Evolutionary conservation across 2,113 vertebrate genomes (phyloP).

Genomic region (Platycercus adscitus): DNA sequence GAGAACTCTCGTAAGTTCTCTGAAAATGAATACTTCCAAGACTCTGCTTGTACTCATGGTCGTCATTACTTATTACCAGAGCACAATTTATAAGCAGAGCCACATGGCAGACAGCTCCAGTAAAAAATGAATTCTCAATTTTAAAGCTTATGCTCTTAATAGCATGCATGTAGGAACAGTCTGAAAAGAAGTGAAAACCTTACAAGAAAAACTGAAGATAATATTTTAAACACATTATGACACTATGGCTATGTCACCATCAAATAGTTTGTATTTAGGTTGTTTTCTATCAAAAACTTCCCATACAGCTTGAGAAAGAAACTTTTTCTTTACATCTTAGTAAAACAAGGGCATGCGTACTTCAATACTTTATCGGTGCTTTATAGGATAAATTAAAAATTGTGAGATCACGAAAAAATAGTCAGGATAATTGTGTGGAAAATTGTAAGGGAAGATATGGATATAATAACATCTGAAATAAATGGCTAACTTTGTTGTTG

Average conservation of each 20-base stretch:
- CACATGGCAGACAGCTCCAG: not conserved
- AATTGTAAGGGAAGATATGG: rapidly evolving
- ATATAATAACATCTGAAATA: not conserved
- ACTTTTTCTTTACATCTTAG: not conserved
- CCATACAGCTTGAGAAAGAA: not conserved
- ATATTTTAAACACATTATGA: not conserved
- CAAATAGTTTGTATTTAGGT: not conserved
- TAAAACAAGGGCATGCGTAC: not conserved
- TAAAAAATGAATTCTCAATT: not conserved
- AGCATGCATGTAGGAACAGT: not conserved
- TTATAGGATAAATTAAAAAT: not conserved
- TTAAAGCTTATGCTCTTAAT: not conserved
- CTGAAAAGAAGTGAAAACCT: not conserved
- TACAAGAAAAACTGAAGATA: not conserved
- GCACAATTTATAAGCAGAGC: not conserved
- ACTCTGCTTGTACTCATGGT: not conserved
- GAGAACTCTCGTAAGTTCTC: not conserved
- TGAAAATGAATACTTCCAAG: not conserved
- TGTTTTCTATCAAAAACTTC: not conserved
- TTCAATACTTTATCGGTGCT: not conserved
- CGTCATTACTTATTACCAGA: not conserved
- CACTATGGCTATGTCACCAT: not conserved
- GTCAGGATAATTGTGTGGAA: not conserved
- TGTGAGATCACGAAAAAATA: not conserved
- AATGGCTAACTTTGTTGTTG: not conserved